A percentile compares a stretch with the other conserved stretches of the same genome.
Evolutionary conservation across 2,888 invertebrate genomes (phyloP).

Genomic region (Endomychus coccineus): DNA sequence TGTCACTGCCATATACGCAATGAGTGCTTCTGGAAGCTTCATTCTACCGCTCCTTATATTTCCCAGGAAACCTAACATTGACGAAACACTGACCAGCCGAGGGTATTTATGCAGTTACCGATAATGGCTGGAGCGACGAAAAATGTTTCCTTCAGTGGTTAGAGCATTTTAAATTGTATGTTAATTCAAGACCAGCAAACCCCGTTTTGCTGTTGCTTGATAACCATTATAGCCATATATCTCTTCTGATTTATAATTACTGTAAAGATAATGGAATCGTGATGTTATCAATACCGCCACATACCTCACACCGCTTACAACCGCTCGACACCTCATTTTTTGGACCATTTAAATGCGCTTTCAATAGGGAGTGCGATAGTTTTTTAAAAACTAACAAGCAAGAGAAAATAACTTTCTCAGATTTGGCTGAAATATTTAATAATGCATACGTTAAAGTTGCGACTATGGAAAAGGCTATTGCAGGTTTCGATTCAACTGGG

Average conservation of each 20-base stretch:
- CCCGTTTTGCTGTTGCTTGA: constrained; percentile 34
- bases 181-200: constrained; percentile 10
- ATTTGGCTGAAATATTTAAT: constrained; percentile 27
- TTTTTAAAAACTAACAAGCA: constrained; percentile 29
- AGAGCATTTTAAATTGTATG: constrained; percentile 14
- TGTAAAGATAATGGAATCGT: constrained; percentile 32
- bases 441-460: constrained; percentile 22
- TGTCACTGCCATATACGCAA: constrained; percentile 34
- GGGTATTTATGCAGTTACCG: constrained; percentile 9
- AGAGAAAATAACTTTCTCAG: constrained; percentile 27
- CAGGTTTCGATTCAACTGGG: constrained; percentile 4
- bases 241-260: constrained; percentile 29
- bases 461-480: not conserved
- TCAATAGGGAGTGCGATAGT: constrained; percentile 25
- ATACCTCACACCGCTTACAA: constrained; percentile 31
- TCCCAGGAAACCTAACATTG: constrained; percentile 30
- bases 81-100: constrained; percentile 16
- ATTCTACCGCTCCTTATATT: constrained; percentile 37
- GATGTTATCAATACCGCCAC: constrained; percentile 35
- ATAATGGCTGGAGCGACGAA: constrained; percentile 30
- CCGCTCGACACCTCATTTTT: constrained; percentile 32
- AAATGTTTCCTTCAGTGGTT: constrained; percentile 21
- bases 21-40: constrained; percentile 32
- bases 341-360: constrained; percentile 30
- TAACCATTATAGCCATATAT: constrained; percentile 29